Evolutionary conservation across 2,888 invertebrate genomes (phyloP).

Genomic region (Unio delphinus): DNA sequence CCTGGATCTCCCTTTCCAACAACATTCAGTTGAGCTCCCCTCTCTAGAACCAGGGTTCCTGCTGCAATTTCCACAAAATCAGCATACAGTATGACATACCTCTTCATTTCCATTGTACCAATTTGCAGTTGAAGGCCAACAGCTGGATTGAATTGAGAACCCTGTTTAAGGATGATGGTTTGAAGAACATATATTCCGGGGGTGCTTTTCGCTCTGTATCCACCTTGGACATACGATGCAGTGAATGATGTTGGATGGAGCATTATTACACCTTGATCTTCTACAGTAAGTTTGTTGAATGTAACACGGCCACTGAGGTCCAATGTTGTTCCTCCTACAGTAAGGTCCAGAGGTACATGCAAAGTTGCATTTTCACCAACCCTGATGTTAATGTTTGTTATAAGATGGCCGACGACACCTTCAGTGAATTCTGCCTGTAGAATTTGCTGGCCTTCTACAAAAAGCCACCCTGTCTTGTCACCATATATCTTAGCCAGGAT

Average conservation of each 20-base stretch:
- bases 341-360: conserved; percentile 49
- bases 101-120: conserved; percentile 48
- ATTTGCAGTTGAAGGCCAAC: conserved; percentile 37
- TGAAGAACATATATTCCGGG: conserved; percentile 42
- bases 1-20: conserved; percentile 26
- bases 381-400: conserved; percentile 44
- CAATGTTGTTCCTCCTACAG: conserved; percentile 43
- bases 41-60: conserved; percentile 42
- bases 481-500: conserved; percentile 38
- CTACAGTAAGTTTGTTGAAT: conserved; percentile 50
- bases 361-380: conserved; percentile 40
- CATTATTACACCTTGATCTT: conserved; percentile 39
- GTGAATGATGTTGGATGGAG: conserved; percentile 46
- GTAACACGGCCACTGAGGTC: conserved; percentile 48
- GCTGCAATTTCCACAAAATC: conserved; percentile 44
- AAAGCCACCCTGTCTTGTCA: conserved; percentile 49
- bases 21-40: conserved; percentile 48
- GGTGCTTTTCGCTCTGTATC: conserved; percentile 33
- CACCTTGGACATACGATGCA: conserved; percentile 38
- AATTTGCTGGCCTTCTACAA: conserved; percentile 38
- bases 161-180: conserved; percentile 41
- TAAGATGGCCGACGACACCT: conserved; percentile 35
- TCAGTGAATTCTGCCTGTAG: conserved; percentile 48
- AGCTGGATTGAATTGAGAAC: conserved; percentile 39
- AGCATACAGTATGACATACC: conserved; percentile 43